phyloP scores from a whole-genome alignment of 2,888 invertebrate genomes.

The Tenthredo scrophulariae region DNA sequence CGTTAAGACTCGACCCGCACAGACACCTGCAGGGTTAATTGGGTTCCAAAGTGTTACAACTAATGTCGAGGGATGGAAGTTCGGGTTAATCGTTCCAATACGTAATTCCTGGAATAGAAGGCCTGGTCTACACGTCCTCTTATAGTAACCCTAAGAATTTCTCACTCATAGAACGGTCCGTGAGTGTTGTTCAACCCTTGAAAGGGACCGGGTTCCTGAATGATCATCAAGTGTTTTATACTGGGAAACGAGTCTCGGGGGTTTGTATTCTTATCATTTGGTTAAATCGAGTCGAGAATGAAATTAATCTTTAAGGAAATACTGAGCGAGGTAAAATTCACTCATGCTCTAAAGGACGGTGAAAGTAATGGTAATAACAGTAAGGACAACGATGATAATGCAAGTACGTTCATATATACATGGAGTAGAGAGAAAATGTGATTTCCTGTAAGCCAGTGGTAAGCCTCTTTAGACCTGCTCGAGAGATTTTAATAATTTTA shows the following conservation, averaged over 20 bases:
- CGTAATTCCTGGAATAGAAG: not conserved
- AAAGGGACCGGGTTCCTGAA: not conserved
- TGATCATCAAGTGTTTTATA: not conserved
- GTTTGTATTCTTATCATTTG: not conserved
- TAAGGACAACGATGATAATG: slow-evolving; percentile 18
- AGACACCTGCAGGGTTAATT: slow-evolving; percentile 13
- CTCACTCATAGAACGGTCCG: not conserved
- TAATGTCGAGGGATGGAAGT: slow-evolving; percentile 9
- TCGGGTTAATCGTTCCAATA: slow-evolving; percentile 26
- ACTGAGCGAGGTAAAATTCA: not conserved
- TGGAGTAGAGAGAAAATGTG: slow-evolving; percentile 21
- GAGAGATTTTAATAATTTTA: slow-evolving; percentile 46
- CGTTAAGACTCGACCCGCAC: slow-evolving; percentile 19
- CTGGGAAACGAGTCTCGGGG: not conserved
- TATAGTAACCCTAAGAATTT: slow-evolving; percentile 7
- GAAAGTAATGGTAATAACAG: not conserved
- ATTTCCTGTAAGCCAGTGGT: slow-evolving; percentile 44
- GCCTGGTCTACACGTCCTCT: not conserved
- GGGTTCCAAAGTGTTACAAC: slow-evolving; percentile 17
- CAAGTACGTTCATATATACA: not conserved
- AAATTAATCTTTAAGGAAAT: not conserved
- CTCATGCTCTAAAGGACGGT: not conserved
- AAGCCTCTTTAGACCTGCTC: slow-evolving; percentile 22
- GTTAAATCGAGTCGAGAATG: not conserved
- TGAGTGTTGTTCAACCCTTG: not conserved